Conservation (phyloP, 2,888 invertebrate genomes). For the Noctua janthe region DNA sequence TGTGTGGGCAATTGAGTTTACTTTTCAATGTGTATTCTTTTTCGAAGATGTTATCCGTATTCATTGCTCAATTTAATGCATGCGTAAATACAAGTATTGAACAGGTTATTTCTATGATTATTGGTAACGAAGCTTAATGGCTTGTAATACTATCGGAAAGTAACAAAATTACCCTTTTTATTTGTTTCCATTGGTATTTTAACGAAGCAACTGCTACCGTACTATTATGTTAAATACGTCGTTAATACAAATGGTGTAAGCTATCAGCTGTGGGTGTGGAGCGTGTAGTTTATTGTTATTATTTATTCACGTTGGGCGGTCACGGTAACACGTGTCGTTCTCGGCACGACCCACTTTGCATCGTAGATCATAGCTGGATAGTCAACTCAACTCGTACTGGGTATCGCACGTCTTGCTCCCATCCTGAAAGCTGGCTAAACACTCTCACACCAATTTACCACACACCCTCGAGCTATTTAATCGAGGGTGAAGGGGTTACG, state of each 20-base stretch:
- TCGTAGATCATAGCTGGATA: slow-evolving; percentile 70
- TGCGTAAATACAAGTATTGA: slow-evolving; percentile 12
- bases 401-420: slow-evolving; percentile 59
- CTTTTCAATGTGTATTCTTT: slow-evolving; percentile 45
- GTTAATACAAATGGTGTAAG: slow-evolving; percentile 75
- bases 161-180: slow-evolving; percentile 36
- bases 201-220: slow-evolving; percentile 47
- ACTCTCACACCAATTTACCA: slow-evolving; percentile 74
- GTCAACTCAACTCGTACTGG: slow-evolving; percentile 27
- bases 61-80: slow-evolving; percentile 30
- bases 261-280: slow-evolving; percentile 73
- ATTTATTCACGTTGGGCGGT: slow-evolving; percentile 77
- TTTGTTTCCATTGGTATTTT: slow-evolving; percentile 60
- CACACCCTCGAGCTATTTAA: slow-evolving; percentile 75
- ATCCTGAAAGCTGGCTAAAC: slow-evolving; percentile 67
- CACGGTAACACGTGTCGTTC: slow-evolving; percentile 75
- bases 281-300: slow-evolving; percentile 75
- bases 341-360: slow-evolving; percentile 74
- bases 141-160: slow-evolving; percentile 9
- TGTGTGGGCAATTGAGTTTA: slow-evolving; percentile 49
- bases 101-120: slow-evolving; percentile 24
- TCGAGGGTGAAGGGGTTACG: slow-evolving; percentile 71
- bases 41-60: slow-evolving; percentile 18
- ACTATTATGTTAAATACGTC: slow-evolving; percentile 69
- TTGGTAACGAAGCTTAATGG: slow-evolving; percentile 18